Evolutionary conservation across 2,888 invertebrate species (phyloP).

Genomic region (Eupithecia centaureata): DNA sequence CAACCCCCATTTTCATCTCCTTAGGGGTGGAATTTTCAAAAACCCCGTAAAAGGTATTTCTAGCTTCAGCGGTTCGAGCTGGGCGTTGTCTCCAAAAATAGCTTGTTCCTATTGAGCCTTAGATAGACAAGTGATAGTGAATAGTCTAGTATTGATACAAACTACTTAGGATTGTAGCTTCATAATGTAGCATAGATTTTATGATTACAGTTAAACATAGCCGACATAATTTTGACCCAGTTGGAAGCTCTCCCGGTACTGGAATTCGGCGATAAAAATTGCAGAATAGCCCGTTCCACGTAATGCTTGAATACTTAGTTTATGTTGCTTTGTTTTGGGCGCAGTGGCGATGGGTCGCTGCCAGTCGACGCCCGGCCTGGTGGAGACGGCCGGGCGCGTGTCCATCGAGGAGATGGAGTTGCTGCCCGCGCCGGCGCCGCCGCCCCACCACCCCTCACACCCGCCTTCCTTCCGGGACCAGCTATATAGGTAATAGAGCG

Average conservation of each 20-base stretch:
- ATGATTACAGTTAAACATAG: constrained; percentile 21
- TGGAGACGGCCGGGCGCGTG: constrained; percentile 95
- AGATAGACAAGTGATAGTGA: background rate
- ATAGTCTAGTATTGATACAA: background rate
- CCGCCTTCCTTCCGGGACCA: constrained; percentile 83
- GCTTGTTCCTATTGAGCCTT: background rate
- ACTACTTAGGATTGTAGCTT: background rate
- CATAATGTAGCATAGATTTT: constrained; percentile 10
- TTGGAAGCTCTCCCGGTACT: constrained; percentile 29
- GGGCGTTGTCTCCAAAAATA: no score
- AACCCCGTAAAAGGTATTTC: no score
- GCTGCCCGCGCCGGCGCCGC: constrained; percentile 70
- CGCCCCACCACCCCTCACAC: constrained; percentile 71
- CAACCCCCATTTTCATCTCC: no score
- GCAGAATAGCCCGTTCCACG: constrained; percentile 11
- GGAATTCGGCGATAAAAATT: constrained; percentile 24
- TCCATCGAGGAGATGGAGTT: constrained; percentile 88
- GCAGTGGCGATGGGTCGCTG: constrained; percentile 97
- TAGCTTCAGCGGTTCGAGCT: no score
- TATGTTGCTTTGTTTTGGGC: constrained; percentile 44
- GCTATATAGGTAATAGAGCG: constrained; percentile 73
- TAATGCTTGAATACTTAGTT: constrained; percentile 44
- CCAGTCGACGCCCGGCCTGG: constrained; percentile 97
- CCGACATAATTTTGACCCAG: constrained; percentile 24
- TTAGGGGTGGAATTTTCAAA: no score